Conservation (phyloP, 2,113 vertebrate species). For the Chaenocephalus aceratus region DNA sequence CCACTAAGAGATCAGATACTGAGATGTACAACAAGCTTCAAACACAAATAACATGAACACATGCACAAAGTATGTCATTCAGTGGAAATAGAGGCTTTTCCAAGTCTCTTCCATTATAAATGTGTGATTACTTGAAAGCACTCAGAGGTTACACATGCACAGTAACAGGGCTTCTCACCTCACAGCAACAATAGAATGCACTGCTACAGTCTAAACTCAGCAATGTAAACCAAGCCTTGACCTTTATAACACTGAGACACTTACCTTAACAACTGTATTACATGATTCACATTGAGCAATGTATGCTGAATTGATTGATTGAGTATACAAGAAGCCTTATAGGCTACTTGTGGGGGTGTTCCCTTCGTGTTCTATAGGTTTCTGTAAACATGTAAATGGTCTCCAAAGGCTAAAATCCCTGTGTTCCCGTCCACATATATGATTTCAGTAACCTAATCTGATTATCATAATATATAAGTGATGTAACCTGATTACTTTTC, state of each 20-base stretch:
- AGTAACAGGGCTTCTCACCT: constrained; percentile 4
- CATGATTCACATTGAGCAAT: background rate
- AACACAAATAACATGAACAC: background rate
- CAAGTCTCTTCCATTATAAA: background rate
- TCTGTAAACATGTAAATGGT: too few species aligned
- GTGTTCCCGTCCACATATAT: too few species aligned
- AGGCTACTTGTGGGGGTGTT: too few species aligned
- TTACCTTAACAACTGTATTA: background rate
- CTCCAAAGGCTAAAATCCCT: too few species aligned
- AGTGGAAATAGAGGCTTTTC: constrained; percentile 5
- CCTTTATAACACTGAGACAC: background rate
- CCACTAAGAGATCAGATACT: background rate
- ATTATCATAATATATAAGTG: too few species aligned
- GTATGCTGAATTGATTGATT: background rate
- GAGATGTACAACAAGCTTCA: constrained; percentile 14
- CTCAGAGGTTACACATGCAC: background rate
- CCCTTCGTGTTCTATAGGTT: too few species aligned
- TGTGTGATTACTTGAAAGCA: constrained; percentile 6
- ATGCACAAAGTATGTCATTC: background rate
- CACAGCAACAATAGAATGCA: background rate
- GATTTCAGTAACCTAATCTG: too few species aligned
- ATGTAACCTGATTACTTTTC: too few species aligned
- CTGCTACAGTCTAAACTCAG: background rate
- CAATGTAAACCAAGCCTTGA: background rate
- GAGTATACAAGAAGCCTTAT: background rate